A percentile compares a stretch with the other conserved stretches of the same genome.
These are phyloP conservation scores for Micropterix aruncella DNA, from an alignment of 2,888 invertebrate genomes.

Conservation along the genomic window DNA sequence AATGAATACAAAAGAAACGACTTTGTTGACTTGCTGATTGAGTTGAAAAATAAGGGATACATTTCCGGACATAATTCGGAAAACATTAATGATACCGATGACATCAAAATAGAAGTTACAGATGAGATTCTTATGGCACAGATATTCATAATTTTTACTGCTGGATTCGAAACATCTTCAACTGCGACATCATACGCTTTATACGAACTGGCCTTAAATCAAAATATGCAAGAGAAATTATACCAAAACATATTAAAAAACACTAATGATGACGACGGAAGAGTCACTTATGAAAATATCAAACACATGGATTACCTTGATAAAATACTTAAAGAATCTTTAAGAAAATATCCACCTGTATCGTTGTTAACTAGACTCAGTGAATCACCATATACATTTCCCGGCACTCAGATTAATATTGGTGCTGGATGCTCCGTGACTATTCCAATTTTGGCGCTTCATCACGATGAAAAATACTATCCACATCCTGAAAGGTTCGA, in stretches of 20 bases:
- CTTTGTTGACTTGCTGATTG: background rate
- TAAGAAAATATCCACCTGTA: background rate
- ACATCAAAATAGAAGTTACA: slow-evolving; percentile 5
- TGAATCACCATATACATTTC: background rate
- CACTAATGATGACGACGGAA: slow-evolving; percentile 15
- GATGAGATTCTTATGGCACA: slow-evolving; percentile 16
- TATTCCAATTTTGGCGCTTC: background rate
- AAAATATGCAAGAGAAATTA: slow-evolving; percentile 20
- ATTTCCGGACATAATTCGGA: background rate
- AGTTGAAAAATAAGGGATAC: background rate
- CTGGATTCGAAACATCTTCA: slow-evolving; percentile 25
- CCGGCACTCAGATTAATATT: background rate
- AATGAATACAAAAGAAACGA: background rate
- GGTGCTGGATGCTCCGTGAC: background rate
- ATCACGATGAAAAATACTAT: background rate
- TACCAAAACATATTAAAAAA: slow-evolving; percentile 18
- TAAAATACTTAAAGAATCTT: slow-evolving; percentile 15
- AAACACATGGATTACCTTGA: slow-evolving; percentile 25
- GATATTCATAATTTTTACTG: slow-evolving; percentile 22
- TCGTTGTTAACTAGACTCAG: background rate
- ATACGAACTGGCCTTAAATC: slow-evolving; percentile 20
- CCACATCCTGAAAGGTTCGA: background rate
- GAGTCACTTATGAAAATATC: slow-evolving; percentile 20
- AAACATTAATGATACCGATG: too few relatives aligned
- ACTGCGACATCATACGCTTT: slow-evolving; percentile 18